Evolutionary conservation across 92 coral and sea anemone genomes (phyloP), one percentile per base, ranked within the genome.

Genomic region (Epizoanthus ramosus): DNA sequence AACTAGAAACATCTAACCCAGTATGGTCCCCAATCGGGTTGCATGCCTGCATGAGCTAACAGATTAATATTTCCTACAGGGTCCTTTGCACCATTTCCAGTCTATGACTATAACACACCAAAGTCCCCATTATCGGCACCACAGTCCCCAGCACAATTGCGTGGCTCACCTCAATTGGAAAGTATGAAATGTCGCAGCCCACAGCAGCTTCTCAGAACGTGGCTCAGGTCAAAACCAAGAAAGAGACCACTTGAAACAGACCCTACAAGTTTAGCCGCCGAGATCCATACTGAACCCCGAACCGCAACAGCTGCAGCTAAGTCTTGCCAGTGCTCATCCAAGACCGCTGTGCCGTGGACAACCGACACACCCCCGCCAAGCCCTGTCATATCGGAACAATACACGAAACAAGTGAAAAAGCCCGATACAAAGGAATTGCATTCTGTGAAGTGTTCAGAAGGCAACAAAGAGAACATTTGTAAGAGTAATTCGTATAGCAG

Each of bases 191-290:
- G 87, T 41, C 89, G 81, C 33, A 93, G 98, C 74, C 95, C 95
- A 85, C 97, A 92, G 63, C 93, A 92, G 68, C 85, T 89, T 19
- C 87, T 96, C 37, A 81, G 91, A 17, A 85, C 91, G 10, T 96
- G 99, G 99, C 68, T 96, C 28, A 90, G 77, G 58, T 43, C 58
- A 17, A 90, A 79, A 7, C 80, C 89, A 23, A 72, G 54, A 23
- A 86, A 63, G 33, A 74, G 84, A 61, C 14, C 85, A 63, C 50
- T 79, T 63, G 81, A 85, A 59, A 72, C 84, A 45, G 84, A 82
- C 8, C 41, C 82, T 66, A 57, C 24, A 9, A 31, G 43, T 13
- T 15, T 8, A 33, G 18, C 76, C 16, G 13, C 82, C 61, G 63
- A 60, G 16, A 56, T 0, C 37, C 70, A 39, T 17, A 18, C 10